A percentile compares a stretch with the other conserved stretches of the same genome.
Evolutionary conservation across 2,113 vertebrate genomes (phyloP).

Genomic region (Macrotus californicus): DNA sequence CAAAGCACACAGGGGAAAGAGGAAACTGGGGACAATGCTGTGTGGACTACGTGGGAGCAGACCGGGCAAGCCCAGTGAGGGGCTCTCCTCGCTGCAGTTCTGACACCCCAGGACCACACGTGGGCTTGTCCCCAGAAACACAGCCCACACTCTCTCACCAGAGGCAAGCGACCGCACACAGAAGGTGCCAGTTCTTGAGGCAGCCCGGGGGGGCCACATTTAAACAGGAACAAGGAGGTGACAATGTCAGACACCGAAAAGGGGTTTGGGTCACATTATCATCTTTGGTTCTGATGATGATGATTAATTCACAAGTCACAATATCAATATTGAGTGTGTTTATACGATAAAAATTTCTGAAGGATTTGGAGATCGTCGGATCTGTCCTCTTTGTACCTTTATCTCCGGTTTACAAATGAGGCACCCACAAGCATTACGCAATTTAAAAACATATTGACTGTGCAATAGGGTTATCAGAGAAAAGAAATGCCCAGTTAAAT

Average conservation of each 20-base stretch:
- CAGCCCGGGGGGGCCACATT: background rate
- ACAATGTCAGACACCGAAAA: too few species aligned
- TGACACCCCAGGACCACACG: too few species aligned
- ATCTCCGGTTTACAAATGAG: background rate
- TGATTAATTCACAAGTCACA: background rate
- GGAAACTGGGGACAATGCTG: background rate
- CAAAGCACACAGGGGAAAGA: background rate
- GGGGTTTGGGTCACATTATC: background rate
- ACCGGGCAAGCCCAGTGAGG: background rate
- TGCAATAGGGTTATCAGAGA: background rate
- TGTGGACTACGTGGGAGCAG: background rate
- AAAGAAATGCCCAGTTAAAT: background rate
- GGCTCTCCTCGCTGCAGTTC: background rate
- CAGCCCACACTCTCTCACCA: too few species aligned
- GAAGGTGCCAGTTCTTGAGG: background rate
- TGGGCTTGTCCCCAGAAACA: background rate
- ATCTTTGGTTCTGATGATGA: background rate
- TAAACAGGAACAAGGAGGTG: too few species aligned
- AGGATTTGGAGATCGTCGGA: background rate
- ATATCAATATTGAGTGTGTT: background rate
- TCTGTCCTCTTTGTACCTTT: background rate
- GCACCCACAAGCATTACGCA: background rate
- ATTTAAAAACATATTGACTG: background rate
- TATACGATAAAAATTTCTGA: background rate
- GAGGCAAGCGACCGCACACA: background rate